Evolutionary conservation across 2,113 vertebrate species (phyloP).

Genomic region (Catagonus wagneri): DNA sequence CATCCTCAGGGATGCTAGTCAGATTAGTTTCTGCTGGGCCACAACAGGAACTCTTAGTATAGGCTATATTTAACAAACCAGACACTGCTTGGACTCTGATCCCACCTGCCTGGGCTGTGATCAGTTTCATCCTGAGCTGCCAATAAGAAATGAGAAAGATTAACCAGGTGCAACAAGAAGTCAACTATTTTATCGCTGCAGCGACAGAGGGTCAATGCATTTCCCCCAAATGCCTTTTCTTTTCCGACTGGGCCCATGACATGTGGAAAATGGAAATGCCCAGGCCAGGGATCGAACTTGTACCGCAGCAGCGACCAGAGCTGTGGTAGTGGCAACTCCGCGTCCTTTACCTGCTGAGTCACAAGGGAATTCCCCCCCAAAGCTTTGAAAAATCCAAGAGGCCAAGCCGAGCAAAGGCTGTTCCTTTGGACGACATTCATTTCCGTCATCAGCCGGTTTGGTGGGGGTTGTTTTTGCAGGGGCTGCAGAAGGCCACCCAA

Average conservation of each 20-base stretch:
- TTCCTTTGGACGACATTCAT: neutral
- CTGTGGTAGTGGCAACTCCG: too few relatives aligned
- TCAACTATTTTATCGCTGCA: constrained; percentile 11
- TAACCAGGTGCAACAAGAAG: neutral
- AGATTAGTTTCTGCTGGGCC: too few relatives aligned
- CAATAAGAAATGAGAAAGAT: neutral
- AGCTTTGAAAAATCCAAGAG: neutral
- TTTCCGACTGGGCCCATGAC: too few relatives aligned
- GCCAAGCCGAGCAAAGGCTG: neutral
- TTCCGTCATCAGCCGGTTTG: constrained; percentile 33
- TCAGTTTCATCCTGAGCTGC: neutral
- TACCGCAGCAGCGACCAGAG: too few relatives aligned
- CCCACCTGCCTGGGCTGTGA: neutral
- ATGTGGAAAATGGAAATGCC: too few relatives aligned
- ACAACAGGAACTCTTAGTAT: too few relatives aligned
- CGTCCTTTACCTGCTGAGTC: too few relatives aligned
- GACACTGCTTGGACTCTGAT: neutral
- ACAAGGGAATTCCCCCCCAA: too few relatives aligned
- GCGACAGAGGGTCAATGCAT: neutral
- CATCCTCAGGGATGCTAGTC: too few relatives aligned
- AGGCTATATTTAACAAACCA: neutral
- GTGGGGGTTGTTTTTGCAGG: constrained; percentile 34
- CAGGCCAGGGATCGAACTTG: too few relatives aligned
- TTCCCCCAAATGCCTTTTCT: constrained; percentile 49
- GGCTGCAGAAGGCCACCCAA: constrained; percentile 38